Evolutionary conservation across 1,140 invertebrate genomes (phyloP).

Genomic region (Eumaeus atala): DNA sequence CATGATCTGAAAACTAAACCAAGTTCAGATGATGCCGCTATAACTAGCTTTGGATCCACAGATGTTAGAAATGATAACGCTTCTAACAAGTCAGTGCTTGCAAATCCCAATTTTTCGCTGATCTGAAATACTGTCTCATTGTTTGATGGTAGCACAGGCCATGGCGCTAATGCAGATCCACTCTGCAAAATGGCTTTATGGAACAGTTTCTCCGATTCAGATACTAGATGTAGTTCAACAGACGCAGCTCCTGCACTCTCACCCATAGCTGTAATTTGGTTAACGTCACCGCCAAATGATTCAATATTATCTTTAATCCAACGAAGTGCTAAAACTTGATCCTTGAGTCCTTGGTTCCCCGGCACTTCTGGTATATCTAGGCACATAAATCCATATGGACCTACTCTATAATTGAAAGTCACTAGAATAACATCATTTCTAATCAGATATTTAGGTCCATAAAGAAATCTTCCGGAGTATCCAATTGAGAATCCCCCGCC

Average conservation of each 20-base stretch:
- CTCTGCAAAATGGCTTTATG: conserved; percentile 34
- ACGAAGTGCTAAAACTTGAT: conserved; percentile 78
- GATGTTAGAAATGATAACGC: conserved; percentile 24
- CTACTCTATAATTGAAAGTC: conserved; percentile 78
- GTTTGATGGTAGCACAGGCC: conserved; percentile 6
- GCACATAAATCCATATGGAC: conserved; percentile 80
- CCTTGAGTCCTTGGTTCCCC: conserved; percentile 82
- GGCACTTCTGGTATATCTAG: conserved; percentile 77
- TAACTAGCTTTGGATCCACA: conserved; percentile 18
- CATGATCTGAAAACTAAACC: conserved; percentile 18
- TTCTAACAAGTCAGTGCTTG: conserved; percentile 19
- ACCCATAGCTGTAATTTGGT: conserved; percentile 78
- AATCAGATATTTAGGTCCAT: conserved; percentile 73
- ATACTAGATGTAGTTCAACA: conserved; percentile 30
- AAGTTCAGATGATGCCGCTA: conserved; percentile 16
- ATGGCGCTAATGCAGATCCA: conserved; percentile 15
- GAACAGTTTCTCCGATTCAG: conserved; percentile 29
- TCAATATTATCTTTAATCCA: conserved; percentile 80
- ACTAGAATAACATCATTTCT: conserved; percentile 76
- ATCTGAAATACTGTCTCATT: conserved; percentile 17
- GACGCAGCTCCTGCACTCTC: conserved; percentile 77
- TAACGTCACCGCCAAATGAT: conserved; percentile 81
- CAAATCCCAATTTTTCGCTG: conserved; percentile 22
- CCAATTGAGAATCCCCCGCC: conserved; percentile 79
- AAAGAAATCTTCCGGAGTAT: conserved; percentile 50